Base-by-base conservation (phyloP, 1,140 invertebrate genomes). In the Hylaeus volcanicus region DNA sequence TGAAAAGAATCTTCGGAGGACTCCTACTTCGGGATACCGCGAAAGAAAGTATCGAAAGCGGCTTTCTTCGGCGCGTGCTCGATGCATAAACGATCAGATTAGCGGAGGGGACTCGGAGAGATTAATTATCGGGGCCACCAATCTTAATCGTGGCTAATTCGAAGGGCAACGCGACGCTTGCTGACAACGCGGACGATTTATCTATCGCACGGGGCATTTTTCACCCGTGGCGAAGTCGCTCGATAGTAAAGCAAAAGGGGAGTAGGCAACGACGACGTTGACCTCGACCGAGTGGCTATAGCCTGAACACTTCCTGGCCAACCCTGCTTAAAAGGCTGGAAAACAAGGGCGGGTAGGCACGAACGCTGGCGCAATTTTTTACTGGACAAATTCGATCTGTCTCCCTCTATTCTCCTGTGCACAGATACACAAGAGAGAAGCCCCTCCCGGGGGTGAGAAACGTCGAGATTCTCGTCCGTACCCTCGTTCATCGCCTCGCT, bases 351-450 rank as follows among this genome's bases (percentile, higher is more conserved):
- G 48, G 69, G 66, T 63, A 69, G 45, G n/a, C 77, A 66, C 60
- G 74, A 70, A 81, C 76, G 73, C 37, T 79, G 84, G 69, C 56
- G 68, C 60, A 84, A 84, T 77, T 80, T 88, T 84, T 88, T 87
- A 74, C n/a, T 48, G 12, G 53, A 41, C 48, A 81, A 86, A 85
- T 84, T 81, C 73, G 51, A 85, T 75, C 56, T 45, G 51, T 12
- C 45, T 45, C 4, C 1, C 26, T 8, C n/a, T 3, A 43, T 70
- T 43, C 12, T 6, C 1, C 11, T 45, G 12, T 43, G 11, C 37
- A 70, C 39, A 43, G 37, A 63, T 56, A 41, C 14, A n/a, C 39
- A 6, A 9, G 65, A 11, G 45, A 39, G 12, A 5, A 8, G 3
- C 56, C 26, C 39, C 53, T 41, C 37, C 1, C 26, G 26, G 11